Base-by-base conservation (phyloP, 2,888 invertebrate genomes). In the Abrostola triplasia region DNA sequence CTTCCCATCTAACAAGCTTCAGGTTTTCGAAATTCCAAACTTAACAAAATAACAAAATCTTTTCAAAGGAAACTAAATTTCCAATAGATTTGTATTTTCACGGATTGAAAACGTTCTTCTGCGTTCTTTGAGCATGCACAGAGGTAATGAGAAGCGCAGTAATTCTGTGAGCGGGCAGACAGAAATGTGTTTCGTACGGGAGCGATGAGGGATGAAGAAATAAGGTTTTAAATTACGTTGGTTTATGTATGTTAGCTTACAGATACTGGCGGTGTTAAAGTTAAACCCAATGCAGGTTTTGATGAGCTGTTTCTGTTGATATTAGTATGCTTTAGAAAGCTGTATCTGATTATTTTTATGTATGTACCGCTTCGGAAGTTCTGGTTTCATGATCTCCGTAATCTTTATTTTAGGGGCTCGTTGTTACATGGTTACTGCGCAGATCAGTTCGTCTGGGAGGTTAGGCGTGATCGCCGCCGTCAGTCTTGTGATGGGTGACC, bases 71-170 rank as follows among this genome's bases (percentile, higher is more conserved):
- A 76, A 73, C 59, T 54, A 67, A 67, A 77, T 62, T 77, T 66
- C 62, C 50, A 66, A 76, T 71, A 75, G 64, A 71, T 74, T 75
- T 69, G 78, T 75, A 77, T 65, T 77, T 77, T 78, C 58, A 69
- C 59, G 59, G 66, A 74, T 71, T 56, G 72, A 64, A 68, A 66
- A 63, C 59, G 58, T 54, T 66, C 60, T 66, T 42, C 59, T 67
- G 61, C 65, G 44, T 71, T 62, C 71, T 71, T 64, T 64, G 76
- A 73, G 56, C 9, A 48, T 40, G 50, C 59, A 47, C 52, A 59
- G 48, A 38, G 63, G 74, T 74, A 76, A 77, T 76, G 71, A 74
- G 70, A 64, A 64, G n/a, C 5, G 35, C 12, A 53, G 62, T 67
- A 64, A 49, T 64, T 55, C 63, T 57, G n/a, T n/a, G 41, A 48